Evolutionary conservation across 1,140 invertebrate species (phyloP), one percentile per base, ranked within the genome.

Genomic region (Drosophila simulans): DNA sequence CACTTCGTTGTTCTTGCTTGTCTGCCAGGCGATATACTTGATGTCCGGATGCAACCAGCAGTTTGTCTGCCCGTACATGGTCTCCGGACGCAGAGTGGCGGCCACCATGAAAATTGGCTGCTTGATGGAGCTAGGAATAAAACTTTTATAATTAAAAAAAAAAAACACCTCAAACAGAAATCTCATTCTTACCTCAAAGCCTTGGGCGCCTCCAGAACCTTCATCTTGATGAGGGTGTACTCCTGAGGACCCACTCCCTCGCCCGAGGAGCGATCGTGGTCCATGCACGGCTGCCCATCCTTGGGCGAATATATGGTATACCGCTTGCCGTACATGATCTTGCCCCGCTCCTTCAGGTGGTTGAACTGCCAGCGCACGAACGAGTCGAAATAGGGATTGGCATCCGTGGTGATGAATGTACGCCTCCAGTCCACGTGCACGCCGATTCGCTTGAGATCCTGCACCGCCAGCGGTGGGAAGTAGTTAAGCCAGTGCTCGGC

Each of bases 51-150:
- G 96, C 1, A 99, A 91, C 98, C 98, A 99, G 92, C 98, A 99
- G 92, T 99, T 99, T 0, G 99, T 99, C 94, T 99, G 99, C 3
- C 99, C 99, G 92, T 99, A 99, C 99, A 99, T 99, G 1, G 99
- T 99, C 93, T 99, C 99, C 11, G 99, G 98, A 74, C 98, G 93
- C 5, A 99, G 93, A 15, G 99, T 99, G n/a, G 98, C 99, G 42
- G 98, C 98, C 12, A 99, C 98, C 49, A 99, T 34, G 17, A 73
- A 90, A 74, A 90, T 72, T 10, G 75, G 56, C 34, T 85, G 69
- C 69, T 77, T 90, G 7, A 86, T 80, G 39, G 79, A 22, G 7
- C 78, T 88, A 12, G 1, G 34, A 7, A 17, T 4, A 0, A 8
- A 10, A 4, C 4, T 11, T 39, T 11, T 12, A 35, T 37, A 20